A percentile compares a stretch with the other conserved stretches of the same genome.
phyloP scores from a whole-genome alignment of 2,797 vertebrate species.

The Darevskia nairensis region DNA sequence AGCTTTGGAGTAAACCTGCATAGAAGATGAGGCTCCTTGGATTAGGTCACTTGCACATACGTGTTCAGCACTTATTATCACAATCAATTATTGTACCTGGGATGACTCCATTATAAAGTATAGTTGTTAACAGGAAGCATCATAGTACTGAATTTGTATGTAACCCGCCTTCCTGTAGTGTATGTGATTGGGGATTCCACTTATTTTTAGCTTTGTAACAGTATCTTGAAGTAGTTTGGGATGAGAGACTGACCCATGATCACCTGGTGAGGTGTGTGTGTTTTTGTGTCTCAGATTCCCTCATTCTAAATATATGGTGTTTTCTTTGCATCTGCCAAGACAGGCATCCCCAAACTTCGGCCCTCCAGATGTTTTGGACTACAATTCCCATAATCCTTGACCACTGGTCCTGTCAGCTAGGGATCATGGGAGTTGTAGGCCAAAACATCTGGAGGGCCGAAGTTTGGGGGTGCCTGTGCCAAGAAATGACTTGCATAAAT shows the following conservation, averaged over 20 bases:
- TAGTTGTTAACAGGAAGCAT: background rate
- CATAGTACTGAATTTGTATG: background rate
- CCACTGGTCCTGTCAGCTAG: no score
- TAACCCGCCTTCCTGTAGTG: background rate
- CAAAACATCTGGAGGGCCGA: no score
- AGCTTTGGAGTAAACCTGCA: background rate
- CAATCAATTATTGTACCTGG: background rate
- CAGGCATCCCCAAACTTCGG: no score
- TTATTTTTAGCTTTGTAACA: background rate
- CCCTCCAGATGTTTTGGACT: no score
- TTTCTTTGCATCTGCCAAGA: background rate
- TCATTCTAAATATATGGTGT: background rate
- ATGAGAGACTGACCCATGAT: background rate
- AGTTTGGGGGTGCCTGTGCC: no score
- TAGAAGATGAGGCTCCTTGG: background rate
- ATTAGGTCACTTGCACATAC: background rate
- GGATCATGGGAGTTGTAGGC: no score
- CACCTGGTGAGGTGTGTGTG: background rate
- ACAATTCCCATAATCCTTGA: no score
- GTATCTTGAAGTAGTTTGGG: background rate
- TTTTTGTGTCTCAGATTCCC: background rate
- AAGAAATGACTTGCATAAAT: background rate
- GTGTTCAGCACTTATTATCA: background rate
- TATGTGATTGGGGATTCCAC: background rate
- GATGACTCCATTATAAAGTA: background rate